phyloP scores from a whole-genome alignment of 2,888 invertebrate species.

The Troides helena region DNA sequence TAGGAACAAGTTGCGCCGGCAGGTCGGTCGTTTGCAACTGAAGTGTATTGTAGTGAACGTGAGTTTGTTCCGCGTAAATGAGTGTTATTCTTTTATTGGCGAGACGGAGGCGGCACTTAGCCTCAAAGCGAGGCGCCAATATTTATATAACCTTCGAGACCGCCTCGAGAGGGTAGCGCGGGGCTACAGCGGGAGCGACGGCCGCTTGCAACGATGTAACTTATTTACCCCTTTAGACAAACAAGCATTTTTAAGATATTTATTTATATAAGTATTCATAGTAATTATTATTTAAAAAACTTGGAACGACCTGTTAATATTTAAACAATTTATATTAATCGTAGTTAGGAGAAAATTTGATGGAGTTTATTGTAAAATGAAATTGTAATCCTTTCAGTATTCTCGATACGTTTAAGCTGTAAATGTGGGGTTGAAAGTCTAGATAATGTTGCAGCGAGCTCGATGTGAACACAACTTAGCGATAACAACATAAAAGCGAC shows the following conservation, averaged over 20 bases:
- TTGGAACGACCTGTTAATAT: too few relatives aligned
- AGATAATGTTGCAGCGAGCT: neutral
- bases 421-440: too few relatives aligned
- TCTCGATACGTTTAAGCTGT: too few relatives aligned
- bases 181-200: conserved; percentile 30
- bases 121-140: conserved; percentile 70
- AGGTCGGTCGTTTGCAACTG: conserved; percentile 24
- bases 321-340: too few relatives aligned
- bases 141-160: conserved; percentile 70
- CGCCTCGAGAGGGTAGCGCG: conserved; percentile 41
- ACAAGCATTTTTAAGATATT: too few relatives aligned
- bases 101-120: conserved; percentile 75
- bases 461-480: conserved; percentile 35
- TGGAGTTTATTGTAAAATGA: too few relatives aligned
- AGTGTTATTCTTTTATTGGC: conserved; percentile 77
- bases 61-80: conserved; percentile 71
- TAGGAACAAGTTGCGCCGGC: neutral
- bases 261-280: too few relatives aligned
- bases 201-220: too few relatives aligned
- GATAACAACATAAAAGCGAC: conserved; percentile 46
- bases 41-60: conserved; percentile 39
- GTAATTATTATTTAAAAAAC: too few relatives aligned
- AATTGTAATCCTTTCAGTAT: too few relatives aligned
- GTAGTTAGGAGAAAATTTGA: too few relatives aligned
- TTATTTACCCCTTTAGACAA: too few relatives aligned